These are phyloP conservation scores for Puntigrus tetrazona DNA, from an alignment of 2,113 vertebrate genomes.

Conservation along the genomic window DNA sequence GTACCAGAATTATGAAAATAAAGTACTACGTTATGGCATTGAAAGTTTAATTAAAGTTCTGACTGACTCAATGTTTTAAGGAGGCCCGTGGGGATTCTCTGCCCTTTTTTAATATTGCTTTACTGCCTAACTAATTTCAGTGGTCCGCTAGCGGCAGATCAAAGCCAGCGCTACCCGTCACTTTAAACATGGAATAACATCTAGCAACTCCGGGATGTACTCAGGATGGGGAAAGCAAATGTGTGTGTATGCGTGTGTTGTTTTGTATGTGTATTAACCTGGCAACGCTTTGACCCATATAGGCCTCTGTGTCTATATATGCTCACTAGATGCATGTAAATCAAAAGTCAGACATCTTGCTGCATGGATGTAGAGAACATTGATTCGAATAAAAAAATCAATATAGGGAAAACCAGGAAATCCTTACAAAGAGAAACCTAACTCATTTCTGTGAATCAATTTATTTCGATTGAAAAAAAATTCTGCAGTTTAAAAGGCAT, in stretches of 20 bases:
- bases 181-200: slow-evolving; percentile 13
- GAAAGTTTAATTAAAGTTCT: slow-evolving; percentile 44
- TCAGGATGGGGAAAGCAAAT: not conserved
- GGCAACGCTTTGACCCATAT: not conserved
- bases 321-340: not conserved
- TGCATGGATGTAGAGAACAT: not conserved
- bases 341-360: not conserved
- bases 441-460: not conserved
- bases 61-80: slow-evolving; percentile 38
- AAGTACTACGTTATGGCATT: slow-evolving; percentile 33
- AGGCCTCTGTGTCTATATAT: not conserved
- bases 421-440: not conserved
- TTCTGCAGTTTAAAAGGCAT: not conserved
- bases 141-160: not conserved
- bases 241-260: slow-evolving; percentile 13
- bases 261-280: not conserved
- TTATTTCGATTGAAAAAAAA: not conserved
- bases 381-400: not conserved
- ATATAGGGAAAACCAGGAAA: not conserved
- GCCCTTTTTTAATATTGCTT: slow-evolving; percentile 50
- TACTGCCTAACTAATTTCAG: slow-evolving; percentile 51
- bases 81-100: slow-evolving; percentile 42
- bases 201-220: not conserved
- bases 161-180: not conserved
- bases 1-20: slow-evolving; percentile 40